These are phyloP conservation scores for Ectropis crepuscularia DNA, from an alignment of 2,888 invertebrate species.

Conservation along the genomic window DNA sequence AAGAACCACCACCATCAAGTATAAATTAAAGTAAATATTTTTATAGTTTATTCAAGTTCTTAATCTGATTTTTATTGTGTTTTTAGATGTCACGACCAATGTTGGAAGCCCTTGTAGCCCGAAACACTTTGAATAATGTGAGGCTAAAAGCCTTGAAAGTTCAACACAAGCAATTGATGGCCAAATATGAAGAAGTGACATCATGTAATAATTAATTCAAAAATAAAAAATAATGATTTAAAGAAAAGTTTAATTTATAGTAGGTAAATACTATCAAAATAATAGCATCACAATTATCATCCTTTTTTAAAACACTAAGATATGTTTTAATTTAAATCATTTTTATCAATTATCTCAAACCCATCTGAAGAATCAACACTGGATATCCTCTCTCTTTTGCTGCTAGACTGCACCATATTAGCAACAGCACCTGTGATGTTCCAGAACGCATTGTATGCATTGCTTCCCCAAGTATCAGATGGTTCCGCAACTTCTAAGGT, in stretches of 20 bases:
- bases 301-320: conserved; percentile 29
- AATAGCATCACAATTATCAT: conserved; percentile 31
- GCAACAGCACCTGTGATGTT: conserved; percentile 69
- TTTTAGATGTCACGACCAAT: conserved; percentile 79
- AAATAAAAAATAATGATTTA: conserved; percentile 32
- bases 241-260: conserved; percentile 39
- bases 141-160: conserved; percentile 75
- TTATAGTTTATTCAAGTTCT: not conserved
- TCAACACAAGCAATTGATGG: conserved; percentile 77
- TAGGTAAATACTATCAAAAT: conserved; percentile 28
- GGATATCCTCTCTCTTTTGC: conserved; percentile 63
- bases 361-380: conserved; percentile 78
- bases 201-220: conserved; percentile 55
- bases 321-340: conserved; percentile 63
- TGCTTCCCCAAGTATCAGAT: conserved; percentile 64
- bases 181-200: conserved; percentile 69
- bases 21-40: no score
- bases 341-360: conserved; percentile 80
- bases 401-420: conserved; percentile 65
- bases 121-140: conserved; percentile 71
- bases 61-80: conserved; percentile 8
- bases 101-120: conserved; percentile 77
- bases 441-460: conserved; percentile 71
- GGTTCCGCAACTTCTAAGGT: conserved; percentile 66
- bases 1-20: not conserved